Evolutionary conservation across 2,797 vertebrate genomes (phyloP), one percentile per base, ranked within the genome.

Genomic region (Premnoplex brunnescens): DNA sequence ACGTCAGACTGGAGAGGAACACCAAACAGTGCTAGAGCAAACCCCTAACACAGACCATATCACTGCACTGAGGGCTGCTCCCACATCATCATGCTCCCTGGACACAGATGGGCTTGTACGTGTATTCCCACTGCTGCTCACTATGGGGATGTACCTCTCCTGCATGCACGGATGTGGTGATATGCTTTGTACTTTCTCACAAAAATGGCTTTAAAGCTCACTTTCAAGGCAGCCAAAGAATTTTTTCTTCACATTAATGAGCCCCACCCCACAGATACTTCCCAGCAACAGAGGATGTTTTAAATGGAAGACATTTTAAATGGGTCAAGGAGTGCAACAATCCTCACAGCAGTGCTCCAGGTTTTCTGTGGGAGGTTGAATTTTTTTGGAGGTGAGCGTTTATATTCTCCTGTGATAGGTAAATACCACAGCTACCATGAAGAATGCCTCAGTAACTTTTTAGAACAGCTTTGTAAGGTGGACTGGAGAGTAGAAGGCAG

Each of bases 101-200:
- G 37, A 72, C 24, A 39, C 7, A 22, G 37, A 16, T 0, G 1
- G 24, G 39, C 37, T 39, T 13, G 64, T 13, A 15, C 0, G 0
- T 34, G 41, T 16, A 44, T 30, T 66, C 28, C n/a, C 68, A 37
- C 36, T 41, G 46, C 72, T 67, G 46, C 49, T 83, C 46, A 7
- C 54, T 14, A 5, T 4, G 6, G 56, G 37, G 60, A 55, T 3
- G 30, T 23, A 32, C 23, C 30, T 78, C 43, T 92, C n/a, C 56
- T 55, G 18, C 15, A 44, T 2, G 4, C 59, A 64, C 27, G 51
- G 21, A 58, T 34, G 27, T 46, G 72, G 12, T 49, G 41, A 89
- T n/a, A 74, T n/a, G 41, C n/a, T 83, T 84, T 28, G 51, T n/a
- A 67, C 19, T 77, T 83, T 18, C 32, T 88, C 30, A 48, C 17